Evolutionary conservation across 2,113 vertebrate genomes (phyloP), one percentile per base, ranked within the genome.

Genomic region (Leucopsar rothschildi): DNA sequence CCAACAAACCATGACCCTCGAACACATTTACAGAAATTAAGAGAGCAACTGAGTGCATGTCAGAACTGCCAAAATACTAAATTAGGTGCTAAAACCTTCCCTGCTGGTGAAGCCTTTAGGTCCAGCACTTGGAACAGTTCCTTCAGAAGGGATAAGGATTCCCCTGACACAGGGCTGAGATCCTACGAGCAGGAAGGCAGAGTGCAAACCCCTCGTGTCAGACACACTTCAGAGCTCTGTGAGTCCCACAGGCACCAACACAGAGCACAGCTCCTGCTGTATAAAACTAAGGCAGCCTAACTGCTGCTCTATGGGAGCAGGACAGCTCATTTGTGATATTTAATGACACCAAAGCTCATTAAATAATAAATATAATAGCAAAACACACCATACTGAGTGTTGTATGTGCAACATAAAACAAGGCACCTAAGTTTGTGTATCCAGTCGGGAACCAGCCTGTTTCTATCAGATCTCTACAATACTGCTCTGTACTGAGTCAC

Each of bases 171-270:
- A 25, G 44, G 37, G 68, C 60, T 59, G 45, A 77, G 63, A 52
- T 10, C 1, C 0, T 8, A 59, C 0, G 1, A 44, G 31, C 5
- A 37, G 33, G 37, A 63, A 52, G 37, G 72, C 53, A 86, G 53
- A 44, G 45, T 44, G 72, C 71, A 65, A 73, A 50, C 23, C 42
- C 37, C 59, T 72, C 10, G 0, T 2, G 33, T 27, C 53, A 44
- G 9, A 52, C 71, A 57, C 50, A 17, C 25, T 35, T 50, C 37
- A 31, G 44, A 57, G 52, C 31, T 49, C 20, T 40, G 12, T 19
- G 35, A 35, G 20, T 66, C 37, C 61, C 71, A 66, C 61, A 66
- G 0, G 21, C 33, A 77, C 5, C 1, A 1, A 59, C 21, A 45
- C 8, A 86, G 64, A 69, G 73, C 23, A 69, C 73, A 86, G 64